Evolutionary conservation across 2,797 vertebrate species (phyloP).

Genomic region (Chiloscyllium punctatum): DNA sequence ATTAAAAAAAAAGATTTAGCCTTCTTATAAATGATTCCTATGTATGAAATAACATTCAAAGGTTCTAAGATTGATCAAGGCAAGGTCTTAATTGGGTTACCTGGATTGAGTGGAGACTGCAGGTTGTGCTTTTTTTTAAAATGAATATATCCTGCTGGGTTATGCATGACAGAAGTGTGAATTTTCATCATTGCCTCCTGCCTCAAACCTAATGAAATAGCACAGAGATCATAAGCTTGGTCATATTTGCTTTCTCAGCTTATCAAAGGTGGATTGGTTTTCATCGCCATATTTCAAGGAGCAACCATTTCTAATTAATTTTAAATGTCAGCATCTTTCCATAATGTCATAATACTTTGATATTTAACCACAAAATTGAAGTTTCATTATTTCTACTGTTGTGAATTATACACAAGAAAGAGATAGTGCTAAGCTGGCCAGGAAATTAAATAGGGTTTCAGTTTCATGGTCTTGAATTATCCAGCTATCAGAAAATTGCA

Average conservation of each 20-base stretch:
- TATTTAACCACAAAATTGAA: conserved; percentile 26
- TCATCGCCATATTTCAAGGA: conserved; percentile 4
- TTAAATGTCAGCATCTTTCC: conserved; percentile 28
- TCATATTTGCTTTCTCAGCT: conserved; percentile 20
- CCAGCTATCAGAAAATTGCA: conserved; percentile 12
- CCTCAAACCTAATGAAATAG: conserved; percentile 30
- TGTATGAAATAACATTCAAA: not conserved
- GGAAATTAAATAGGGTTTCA: not conserved
- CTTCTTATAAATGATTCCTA: not conserved
- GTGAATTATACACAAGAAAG: not conserved
- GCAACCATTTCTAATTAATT: conserved; percentile 17
- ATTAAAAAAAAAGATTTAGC: not conserved
- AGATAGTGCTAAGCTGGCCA: not conserved
- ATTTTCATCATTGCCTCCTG: conserved; percentile 29
- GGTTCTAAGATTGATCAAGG: not conserved
- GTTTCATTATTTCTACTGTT: conserved; percentile 20
- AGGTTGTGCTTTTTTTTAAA: not conserved
- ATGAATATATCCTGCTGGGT: not conserved
- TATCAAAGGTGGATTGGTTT: conserved; percentile 34
- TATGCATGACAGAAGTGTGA: conserved; percentile 3
- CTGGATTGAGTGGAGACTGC: conserved; percentile 2
- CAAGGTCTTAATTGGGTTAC: not conserved
- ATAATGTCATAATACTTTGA: conserved; percentile 32
- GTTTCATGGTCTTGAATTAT: conserved; percentile 12
- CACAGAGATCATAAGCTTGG: conserved; percentile 1